Evolutionary conservation across 2,888 invertebrate species (phyloP).

Genomic region (Cataglyphis livida): DNA sequence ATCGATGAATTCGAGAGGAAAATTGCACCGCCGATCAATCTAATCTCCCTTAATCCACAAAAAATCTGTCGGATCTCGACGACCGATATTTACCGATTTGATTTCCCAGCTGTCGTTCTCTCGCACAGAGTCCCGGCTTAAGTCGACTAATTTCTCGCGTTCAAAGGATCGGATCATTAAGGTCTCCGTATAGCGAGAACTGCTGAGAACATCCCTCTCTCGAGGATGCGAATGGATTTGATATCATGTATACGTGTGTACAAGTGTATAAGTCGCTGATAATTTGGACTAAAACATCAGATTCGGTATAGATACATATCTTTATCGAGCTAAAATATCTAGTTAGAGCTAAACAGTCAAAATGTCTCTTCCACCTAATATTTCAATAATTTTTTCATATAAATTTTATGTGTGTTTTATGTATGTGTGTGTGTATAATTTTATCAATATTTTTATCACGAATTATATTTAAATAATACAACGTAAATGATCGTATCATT

Average conservation of each 20-base stretch:
- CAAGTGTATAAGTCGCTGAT: conserved; percentile 6
- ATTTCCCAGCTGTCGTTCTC: conserved; percentile 20
- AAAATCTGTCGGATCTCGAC: conserved; percentile 32
- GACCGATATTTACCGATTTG: conserved; percentile 51
- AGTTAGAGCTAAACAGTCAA: neutral
- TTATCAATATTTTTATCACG: neutral
- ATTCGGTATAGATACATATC: conserved; percentile 5
- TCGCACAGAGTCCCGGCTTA: conserved; percentile 47
- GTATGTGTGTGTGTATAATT: neutral
- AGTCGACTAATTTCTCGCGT: conserved; percentile 53
- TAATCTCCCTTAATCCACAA: conserved; percentile 47
- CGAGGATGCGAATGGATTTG: conserved; percentile 34
- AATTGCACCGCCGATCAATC: conserved; percentile 25
- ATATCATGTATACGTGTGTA: conserved; percentile 2
- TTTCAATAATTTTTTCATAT: conserved; percentile 3
- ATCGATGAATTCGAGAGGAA: conserved; percentile 12
- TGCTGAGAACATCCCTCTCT: conserved; percentile 5
- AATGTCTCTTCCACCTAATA: neutral
- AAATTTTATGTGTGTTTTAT: neutral
- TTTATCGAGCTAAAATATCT: neutral
- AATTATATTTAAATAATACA: neutral
- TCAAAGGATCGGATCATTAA: conserved; percentile 48
- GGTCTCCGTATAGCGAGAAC: conserved; percentile 23
- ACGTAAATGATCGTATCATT: neutral
- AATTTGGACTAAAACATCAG: conserved; percentile 32